Percentiles rank a stretch among this genome's conserved stretches.
phyloP scores from a whole-genome alignment of 2,888 invertebrate genomes.

The Dryobota labecula region DNA sequence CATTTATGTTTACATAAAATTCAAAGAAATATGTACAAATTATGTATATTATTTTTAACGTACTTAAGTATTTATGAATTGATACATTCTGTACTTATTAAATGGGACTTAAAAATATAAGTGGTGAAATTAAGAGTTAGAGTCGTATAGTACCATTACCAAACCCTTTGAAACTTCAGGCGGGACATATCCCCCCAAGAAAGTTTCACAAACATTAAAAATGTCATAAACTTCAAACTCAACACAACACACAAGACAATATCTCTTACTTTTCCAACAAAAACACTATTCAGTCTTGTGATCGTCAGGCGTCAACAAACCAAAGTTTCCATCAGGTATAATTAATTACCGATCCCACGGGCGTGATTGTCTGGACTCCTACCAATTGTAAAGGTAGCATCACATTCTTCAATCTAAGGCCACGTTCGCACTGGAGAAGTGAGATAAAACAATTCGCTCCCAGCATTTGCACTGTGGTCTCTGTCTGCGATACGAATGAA shows the following conservation, averaged over 20 bases:
- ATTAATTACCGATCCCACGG: neutral
- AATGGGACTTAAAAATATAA: too few species aligned
- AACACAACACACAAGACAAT: neutral
- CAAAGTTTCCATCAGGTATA: slow-evolving; percentile 1
- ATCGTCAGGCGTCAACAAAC: neutral
- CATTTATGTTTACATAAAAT: too few species aligned
- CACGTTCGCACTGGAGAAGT: neutral
- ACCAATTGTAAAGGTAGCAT: slow-evolving; percentile 1
- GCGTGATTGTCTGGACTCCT: neutral
- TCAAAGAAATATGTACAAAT: too few species aligned
- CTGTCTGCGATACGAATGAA: slow-evolving; percentile 10
- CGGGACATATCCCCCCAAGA: too few species aligned
- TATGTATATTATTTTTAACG: too few species aligned
- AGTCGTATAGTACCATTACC: too few species aligned
- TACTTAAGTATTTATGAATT: too few species aligned
- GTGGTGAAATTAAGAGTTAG: too few species aligned
- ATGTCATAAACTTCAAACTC: too few species aligned
- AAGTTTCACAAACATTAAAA: too few species aligned
- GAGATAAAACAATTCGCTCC: slow-evolving; percentile 20
- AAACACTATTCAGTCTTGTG: neutral
- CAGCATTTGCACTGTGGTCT: slow-evolving; percentile 4
- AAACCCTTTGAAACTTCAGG: too few species aligned
- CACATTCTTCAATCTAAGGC: slow-evolving; percentile 13
- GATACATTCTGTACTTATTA: too few species aligned
- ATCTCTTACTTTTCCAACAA: neutral